Evolutionary conservation across 2,888 invertebrate genomes (phyloP).

Genomic region (Alentia gelatinosa): DNA sequence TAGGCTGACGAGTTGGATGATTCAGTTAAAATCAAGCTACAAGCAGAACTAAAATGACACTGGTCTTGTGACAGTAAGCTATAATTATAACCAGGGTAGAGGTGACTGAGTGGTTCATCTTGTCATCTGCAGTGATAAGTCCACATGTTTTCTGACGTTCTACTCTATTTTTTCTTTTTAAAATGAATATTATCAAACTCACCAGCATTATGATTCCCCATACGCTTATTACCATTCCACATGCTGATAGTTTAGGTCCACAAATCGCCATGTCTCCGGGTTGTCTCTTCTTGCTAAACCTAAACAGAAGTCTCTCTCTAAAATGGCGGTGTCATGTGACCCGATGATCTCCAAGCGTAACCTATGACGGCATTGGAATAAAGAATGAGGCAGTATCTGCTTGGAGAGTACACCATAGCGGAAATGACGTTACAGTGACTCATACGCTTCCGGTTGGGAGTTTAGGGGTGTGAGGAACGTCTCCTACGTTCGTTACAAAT

Average conservation of each 20-base stretch:
- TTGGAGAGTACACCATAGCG: neutral
- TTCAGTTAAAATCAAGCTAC: too few species aligned
- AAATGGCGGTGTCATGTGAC: constrained; percentile 56
- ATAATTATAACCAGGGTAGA: too few species aligned
- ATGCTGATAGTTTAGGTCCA: constrained; percentile 95
- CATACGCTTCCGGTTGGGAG: constrained; percentile 39
- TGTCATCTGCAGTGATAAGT: too few species aligned
- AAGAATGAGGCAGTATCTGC: neutral
- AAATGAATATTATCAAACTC: constrained; percentile 80
- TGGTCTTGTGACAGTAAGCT: too few species aligned
- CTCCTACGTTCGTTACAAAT: neutral
- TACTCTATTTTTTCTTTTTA: too few species aligned
- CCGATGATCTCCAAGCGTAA: neutral
- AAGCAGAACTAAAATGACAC: too few species aligned
- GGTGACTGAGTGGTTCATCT: too few species aligned
- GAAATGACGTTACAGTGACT: constrained; percentile 38
- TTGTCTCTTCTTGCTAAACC: neutral
- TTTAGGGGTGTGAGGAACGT: constrained; percentile 25
- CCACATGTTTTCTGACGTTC: too few species aligned
- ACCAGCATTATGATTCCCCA: constrained; percentile 98
- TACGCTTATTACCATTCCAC: constrained; percentile 92
- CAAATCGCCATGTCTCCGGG: constrained; percentile 83
- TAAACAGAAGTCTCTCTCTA: constrained; percentile 13
- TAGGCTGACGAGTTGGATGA: too few species aligned
- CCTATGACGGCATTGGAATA: neutral